Conservation (phyloP, 2,888 invertebrate species). For the Arenicola marina region DNA sequence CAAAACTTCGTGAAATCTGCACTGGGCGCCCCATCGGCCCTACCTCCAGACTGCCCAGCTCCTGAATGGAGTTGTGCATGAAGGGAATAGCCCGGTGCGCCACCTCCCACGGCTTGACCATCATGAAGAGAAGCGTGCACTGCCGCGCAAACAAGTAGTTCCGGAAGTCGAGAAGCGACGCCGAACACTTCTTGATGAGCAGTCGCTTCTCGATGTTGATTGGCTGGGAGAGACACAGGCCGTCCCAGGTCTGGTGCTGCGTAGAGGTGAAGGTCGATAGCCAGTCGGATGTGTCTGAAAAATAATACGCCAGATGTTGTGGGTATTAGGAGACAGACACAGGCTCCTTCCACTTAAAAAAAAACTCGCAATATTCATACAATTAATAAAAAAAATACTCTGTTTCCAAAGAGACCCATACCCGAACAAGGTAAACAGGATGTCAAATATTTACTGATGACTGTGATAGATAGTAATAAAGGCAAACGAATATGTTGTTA, state of each 20-base stretch:
- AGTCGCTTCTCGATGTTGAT: slow-evolving; percentile 54
- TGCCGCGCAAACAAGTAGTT: slow-evolving; percentile 93
- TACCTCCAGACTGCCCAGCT: slow-evolving; percentile 78
- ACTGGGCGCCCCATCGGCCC: too few relatives aligned
- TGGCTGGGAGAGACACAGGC: slow-evolving; percentile 68
- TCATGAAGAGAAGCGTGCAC: slow-evolving; percentile 73
- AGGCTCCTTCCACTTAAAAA: too few relatives aligned
- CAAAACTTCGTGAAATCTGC: too few relatives aligned
- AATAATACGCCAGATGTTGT: too few relatives aligned
- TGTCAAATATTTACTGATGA: too few relatives aligned
- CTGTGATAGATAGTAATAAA: too few relatives aligned
- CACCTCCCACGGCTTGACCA: slow-evolving; percentile 80
- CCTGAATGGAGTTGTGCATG: slow-evolving; percentile 85
- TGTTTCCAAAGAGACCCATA: too few relatives aligned
- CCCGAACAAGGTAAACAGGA: too few relatives aligned
- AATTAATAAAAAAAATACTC: too few relatives aligned
- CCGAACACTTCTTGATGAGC: slow-evolving; percentile 62
- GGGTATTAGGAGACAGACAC: too few relatives aligned
- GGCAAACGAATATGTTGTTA: too few relatives aligned
- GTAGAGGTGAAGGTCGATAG: slow-evolving; percentile 79
- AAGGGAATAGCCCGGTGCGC: slow-evolving; percentile 87
- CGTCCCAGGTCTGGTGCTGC: slow-evolving; percentile 77
- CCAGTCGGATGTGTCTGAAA: slow-evolving; percentile 81
- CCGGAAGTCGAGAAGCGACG: slow-evolving; percentile 84
- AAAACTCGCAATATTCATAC: too few relatives aligned